Conservation (phyloP, 2,113 vertebrate species). For the Ochotona curzoniae region DNA sequence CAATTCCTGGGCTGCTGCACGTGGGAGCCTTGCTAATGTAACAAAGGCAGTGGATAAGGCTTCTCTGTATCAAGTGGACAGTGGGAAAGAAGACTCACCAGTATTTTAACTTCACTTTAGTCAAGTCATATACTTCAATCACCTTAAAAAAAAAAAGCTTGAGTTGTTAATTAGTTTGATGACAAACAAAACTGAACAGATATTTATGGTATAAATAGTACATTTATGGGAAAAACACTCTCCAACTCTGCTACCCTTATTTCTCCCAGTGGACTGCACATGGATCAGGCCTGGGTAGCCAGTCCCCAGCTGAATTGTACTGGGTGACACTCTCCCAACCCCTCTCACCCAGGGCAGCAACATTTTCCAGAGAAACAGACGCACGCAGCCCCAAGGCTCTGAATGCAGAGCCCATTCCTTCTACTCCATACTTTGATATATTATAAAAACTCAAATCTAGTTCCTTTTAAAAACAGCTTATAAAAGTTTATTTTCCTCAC, state of each 20-base stretch:
- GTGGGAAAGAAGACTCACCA: constrained; percentile 90
- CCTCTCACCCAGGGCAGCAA: background rate
- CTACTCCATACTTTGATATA: background rate
- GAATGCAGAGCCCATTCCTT: background rate
- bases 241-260: background rate
- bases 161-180: constrained; percentile 1
- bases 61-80: constrained; percentile 17
- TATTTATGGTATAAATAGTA: background rate
- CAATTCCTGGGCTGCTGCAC: background rate
- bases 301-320: background rate
- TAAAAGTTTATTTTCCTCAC: background rate
- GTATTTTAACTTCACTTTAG: constrained; percentile 99
- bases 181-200: constrained; percentile 37
- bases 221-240: background rate
- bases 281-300: background rate
- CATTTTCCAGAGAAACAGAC: constrained; percentile 33
- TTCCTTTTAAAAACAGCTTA: constrained; percentile 47
- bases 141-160: constrained; percentile 88
- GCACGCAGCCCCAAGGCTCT: background rate
- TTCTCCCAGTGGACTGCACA: background rate
- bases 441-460: constrained; percentile 32
- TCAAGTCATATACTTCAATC: constrained; percentile 99
- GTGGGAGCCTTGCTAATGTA: constrained; percentile 8
- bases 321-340: background rate
- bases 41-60: background rate